phyloP scores from a whole-genome alignment of 2,888 invertebrate genomes.

The Dilophus febrilis region DNA sequence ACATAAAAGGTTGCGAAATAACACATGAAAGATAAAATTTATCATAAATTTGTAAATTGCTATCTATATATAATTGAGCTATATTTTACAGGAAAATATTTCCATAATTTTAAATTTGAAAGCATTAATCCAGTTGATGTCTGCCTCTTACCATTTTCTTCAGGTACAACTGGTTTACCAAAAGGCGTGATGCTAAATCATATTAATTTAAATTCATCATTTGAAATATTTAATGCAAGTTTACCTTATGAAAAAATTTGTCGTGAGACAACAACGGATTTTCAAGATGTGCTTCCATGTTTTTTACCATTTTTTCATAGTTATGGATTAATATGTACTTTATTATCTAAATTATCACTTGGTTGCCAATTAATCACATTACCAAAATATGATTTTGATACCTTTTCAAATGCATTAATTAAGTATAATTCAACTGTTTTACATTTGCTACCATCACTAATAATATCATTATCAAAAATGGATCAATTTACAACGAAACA shows the following conservation, averaged over 20 bases:
- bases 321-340: constrained; percentile 48
- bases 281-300: constrained; percentile 46
- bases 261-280: constrained; percentile 19
- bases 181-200: constrained; percentile 57
- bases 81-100: no score
- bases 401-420: constrained; percentile 45
- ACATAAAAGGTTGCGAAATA: constrained; percentile 28
- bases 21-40: no score
- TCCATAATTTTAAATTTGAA: constrained; percentile 30
- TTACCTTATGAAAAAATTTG: constrained; percentile 13
- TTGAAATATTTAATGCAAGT: constrained; percentile 19
- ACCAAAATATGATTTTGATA: constrained; percentile 54
- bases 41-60: no score
- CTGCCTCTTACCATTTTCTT: constrained; percentile 61
- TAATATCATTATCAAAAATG: constrained; percentile 48
- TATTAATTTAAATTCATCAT: constrained; percentile 24
- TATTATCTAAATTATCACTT: constrained; percentile 37
- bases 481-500: constrained; percentile 28
- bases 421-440: constrained; percentile 43
- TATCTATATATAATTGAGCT: no score
- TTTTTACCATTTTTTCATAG: constrained; percentile 72
- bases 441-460: constrained; percentile 64
- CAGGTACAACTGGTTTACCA: constrained; percentile 63
- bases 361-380: constrained; percentile 52
- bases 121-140: constrained; percentile 37